phyloP scores from a whole-genome alignment of 1,140 invertebrate genomes.

The Drosophila nannoptera region DNA sequence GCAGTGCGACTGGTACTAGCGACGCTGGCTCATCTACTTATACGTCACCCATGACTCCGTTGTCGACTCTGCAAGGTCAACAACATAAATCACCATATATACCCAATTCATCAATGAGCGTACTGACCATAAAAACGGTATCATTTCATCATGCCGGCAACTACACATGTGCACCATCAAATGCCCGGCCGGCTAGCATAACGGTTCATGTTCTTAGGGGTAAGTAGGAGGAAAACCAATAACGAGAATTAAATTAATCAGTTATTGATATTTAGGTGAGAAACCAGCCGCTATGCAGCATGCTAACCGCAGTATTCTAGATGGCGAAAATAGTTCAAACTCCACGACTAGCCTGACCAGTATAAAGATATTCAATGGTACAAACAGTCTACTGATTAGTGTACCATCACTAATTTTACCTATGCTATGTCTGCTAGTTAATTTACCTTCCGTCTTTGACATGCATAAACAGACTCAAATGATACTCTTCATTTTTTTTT shows the following conservation, averaged over 20 bases:
- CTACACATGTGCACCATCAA: constrained; percentile 86
- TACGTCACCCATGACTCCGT: constrained; percentile 31
- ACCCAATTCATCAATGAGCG: constrained; percentile 65
- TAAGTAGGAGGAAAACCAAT: constrained; percentile 26
- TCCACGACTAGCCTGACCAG: constrained; percentile 53
- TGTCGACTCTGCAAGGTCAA: constrained; percentile 37
- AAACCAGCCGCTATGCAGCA: constrained; percentile 85
- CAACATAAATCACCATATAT: constrained; percentile 77
- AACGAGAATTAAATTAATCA: not conserved
- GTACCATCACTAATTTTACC: constrained; percentile 43
- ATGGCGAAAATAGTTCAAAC: constrained; percentile 58
- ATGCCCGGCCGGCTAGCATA: constrained; percentile 84
- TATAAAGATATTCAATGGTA: constrained; percentile 51
- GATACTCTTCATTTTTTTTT: constrained; percentile 42
- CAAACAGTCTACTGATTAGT: constrained; percentile 22
- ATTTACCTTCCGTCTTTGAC: constrained; percentile 30
- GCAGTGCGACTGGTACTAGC: constrained; percentile 1
- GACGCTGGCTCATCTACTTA: constrained; percentile 14
- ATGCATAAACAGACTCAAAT: constrained; percentile 33
- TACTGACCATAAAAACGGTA: constrained; percentile 72
- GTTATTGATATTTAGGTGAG: constrained; percentile 80
- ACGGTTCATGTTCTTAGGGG: constrained; percentile 84
- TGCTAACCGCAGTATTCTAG: constrained; percentile 80
- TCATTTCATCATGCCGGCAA: constrained; percentile 81
- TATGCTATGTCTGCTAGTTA: constrained; percentile 42